Percentiles rank a stretch among this genome's conserved stretches.
phyloP scores from a whole-genome alignment of 2,888 invertebrate species.

The Chrysolina americana region DNA sequence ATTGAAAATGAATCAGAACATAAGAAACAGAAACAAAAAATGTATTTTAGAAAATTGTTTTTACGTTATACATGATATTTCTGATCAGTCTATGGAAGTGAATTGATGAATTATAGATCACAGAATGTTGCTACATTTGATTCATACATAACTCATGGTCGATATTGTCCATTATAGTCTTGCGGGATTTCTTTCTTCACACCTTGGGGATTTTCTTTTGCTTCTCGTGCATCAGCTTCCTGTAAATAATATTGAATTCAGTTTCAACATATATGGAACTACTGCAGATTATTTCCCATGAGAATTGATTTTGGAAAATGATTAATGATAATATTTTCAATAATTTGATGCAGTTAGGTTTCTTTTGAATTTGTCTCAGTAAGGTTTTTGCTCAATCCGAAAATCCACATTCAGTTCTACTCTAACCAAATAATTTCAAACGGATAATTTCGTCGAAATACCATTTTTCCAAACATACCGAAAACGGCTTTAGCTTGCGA shows the following conservation, averaged over 20 bases:
- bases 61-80: neutral
- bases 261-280: neutral
- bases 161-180: constrained; percentile 78
- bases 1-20: too few species aligned
- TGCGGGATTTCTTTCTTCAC: constrained; percentile 65
- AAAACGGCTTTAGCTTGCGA: too few species aligned
- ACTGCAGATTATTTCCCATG: too few species aligned
- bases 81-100: constrained; percentile 25
- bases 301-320: too few species aligned
- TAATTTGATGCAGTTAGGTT: too few species aligned
- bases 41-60: neutral
- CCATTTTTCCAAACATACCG: too few species aligned
- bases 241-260: constrained; percentile 58
- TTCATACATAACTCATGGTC: constrained; percentile 64
- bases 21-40: neutral
- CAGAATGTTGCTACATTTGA: constrained; percentile 31
- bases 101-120: constrained; percentile 40
- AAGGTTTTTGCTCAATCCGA: too few species aligned
- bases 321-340: too few species aligned
- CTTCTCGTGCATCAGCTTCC: constrained; percentile 75
- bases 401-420: too few species aligned
- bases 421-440: too few species aligned
- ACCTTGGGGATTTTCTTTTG: constrained; percentile 72
- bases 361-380: too few species aligned
- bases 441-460: too few species aligned